Evolutionary conservation across 1,140 invertebrate genomes (phyloP), one percentile per base, ranked within the genome.

Genomic region (Hormaphis cornu): DNA sequence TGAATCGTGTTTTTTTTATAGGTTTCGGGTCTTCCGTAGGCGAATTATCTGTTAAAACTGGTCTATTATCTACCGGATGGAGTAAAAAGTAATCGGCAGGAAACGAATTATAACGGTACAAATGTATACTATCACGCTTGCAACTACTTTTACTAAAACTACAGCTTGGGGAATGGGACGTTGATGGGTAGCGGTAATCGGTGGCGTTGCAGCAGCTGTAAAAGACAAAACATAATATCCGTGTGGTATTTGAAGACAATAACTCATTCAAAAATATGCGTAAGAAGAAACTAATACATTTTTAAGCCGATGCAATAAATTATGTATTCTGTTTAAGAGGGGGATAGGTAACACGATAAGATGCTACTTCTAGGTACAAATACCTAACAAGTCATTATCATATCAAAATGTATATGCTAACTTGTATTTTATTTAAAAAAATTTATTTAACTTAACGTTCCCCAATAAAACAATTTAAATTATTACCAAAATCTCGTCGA

Each of bases 401-500:
- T n/a, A n/a, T n/a, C 10, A 37, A 26, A 26, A 40, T 20, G 16
- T 40, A 40, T 24, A 56, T 37, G 24, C 54, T 40, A 40, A 24
- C 20, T 40, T 16, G n/a, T 16, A 5, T 24, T 0, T 40, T 24
- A 24, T 40, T 58, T 58, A 16, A 1, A 40, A 26, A 3, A 9
- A 58, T 9, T 22, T n/a, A n/a, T 9, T 58, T 14, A 58, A n/a
- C 5, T 22, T 37, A 24, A 58, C 10, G 24, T n/a, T n/a, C 12
- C 20, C 20, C 10, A 3, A 40, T 24, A 9, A 24, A 37, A 24
- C 14, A 16, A 24, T 24, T 3, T 40, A 24, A 16, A 20, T 63
- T 3, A 14, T 66, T 66, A 66, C 61, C 61, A 66, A 50, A 66
- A 66, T 74, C 84, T 82, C 44, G 87, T 89, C 63, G 86, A 87